These are phyloP conservation scores for Dyspetes luteomarginatus DNA, from an alignment of 2,888 invertebrate species.

Conservation along the genomic window DNA sequence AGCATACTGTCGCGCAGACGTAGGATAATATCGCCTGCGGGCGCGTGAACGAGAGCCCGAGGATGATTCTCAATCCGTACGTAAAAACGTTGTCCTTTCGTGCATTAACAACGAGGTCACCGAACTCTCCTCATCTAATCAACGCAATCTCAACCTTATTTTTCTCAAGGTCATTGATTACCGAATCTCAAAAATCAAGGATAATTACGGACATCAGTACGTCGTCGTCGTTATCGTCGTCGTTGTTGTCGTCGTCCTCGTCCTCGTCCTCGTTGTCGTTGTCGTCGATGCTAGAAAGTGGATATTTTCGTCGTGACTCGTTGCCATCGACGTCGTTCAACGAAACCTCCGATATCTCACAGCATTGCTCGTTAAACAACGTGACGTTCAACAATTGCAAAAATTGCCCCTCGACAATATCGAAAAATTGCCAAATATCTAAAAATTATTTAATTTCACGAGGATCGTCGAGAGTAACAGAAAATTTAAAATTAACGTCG, in stretches of 20 bases:
- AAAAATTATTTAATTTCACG: not conserved
- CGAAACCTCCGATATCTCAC: not conserved
- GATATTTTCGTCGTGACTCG: not conserved
- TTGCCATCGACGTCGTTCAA: not conserved
- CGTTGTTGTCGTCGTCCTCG: too few relatives aligned
- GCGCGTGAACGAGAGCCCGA: slow-evolving; percentile 39
- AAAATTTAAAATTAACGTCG: not conserved
- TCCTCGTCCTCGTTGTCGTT: not conserved
- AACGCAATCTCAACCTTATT: not conserved
- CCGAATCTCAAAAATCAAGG: not conserved
- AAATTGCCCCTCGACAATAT: too few relatives aligned
- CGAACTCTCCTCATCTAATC: not conserved
- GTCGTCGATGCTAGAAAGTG: not conserved
- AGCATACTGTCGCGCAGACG: slow-evolving; percentile 16
- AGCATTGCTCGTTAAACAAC: not conserved
- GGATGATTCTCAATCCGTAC: slow-evolving; percentile 39
- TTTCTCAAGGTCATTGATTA: not conserved
- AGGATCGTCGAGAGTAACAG: not conserved
- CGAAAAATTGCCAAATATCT: not conserved
- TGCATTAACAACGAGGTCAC: slow-evolving; percentile 22
- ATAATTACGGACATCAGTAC: not conserved
- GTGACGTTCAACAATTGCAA: not conserved
- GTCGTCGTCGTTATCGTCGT: not conserved
- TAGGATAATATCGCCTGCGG: slow-evolving; percentile 9
- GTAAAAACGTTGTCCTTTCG: slow-evolving; percentile 2